phyloP scores from a whole-genome alignment of 1,140 invertebrate genomes.

The Drosophila serrata region DNA sequence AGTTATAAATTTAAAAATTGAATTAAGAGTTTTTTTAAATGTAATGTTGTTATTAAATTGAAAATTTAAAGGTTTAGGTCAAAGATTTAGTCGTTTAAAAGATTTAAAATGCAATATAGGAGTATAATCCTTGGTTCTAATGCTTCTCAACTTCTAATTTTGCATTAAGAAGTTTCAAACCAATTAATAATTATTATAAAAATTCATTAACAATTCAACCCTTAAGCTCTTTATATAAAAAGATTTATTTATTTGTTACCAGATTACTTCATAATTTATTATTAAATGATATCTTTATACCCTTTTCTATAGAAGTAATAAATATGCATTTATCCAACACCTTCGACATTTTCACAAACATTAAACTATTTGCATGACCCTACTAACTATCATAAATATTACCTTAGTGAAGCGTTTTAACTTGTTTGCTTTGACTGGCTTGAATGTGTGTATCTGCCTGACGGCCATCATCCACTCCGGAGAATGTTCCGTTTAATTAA shows the following conservation, averaged over 20 bases:
- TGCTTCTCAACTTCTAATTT: too few relatives aligned
- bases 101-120: too few relatives aligned
- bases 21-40: too few relatives aligned
- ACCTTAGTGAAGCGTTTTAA: constrained; percentile 9
- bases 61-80: too few relatives aligned
- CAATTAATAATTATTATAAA: too few relatives aligned
- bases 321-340: not conserved
- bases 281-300: not conserved
- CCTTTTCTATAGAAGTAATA: not conserved
- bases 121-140: too few relatives aligned
- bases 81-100: too few relatives aligned
- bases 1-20: too few relatives aligned
- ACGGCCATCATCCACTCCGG: constrained; percentile 23
- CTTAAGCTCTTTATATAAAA: not conserved
- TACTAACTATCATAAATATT: constrained; percentile 4
- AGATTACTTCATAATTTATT: not conserved
- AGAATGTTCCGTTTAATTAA: constrained; percentile 68
- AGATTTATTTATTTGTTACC: not conserved
- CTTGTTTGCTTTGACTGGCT: constrained; percentile 14
- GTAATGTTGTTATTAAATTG: too few relatives aligned
- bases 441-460: constrained; percentile 32
- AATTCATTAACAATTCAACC: too few relatives aligned
- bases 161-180: too few relatives aligned
- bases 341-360: not conserved
- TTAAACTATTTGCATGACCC: not conserved